Evolutionary conservation across 1,140 invertebrate species (phyloP).

Genomic region (Sweltsa coloradensis): DNA sequence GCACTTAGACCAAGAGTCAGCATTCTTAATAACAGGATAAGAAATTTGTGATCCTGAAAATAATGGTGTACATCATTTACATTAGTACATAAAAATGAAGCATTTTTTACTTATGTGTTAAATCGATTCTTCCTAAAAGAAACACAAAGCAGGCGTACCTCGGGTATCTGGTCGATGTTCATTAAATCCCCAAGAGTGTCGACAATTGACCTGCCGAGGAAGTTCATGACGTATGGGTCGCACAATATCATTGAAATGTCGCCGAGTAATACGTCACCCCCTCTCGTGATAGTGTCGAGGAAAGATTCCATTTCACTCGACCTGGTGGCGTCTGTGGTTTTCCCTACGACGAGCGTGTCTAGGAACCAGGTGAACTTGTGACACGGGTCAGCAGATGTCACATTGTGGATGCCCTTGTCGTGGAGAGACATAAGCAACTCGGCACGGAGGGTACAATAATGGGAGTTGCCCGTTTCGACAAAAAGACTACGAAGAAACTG

Average conservation of each 20-base stretch:
- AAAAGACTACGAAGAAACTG: constrained; percentile 93
- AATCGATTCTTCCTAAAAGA: background rate
- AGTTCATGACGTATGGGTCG: constrained; percentile 95
- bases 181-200: constrained; percentile 86
- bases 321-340: constrained; percentile 90
- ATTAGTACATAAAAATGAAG: background rate
- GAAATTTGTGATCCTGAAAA: constrained; percentile 69
- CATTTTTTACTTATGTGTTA: no score
- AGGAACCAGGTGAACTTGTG: constrained; percentile 99
- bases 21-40: constrained; percentile 87
- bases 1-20: constrained; percentile 82
- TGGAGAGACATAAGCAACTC: constrained; percentile 94
- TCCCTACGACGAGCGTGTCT: constrained; percentile 94
- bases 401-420: constrained; percentile 79
- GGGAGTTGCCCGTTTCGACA: constrained; percentile 84
- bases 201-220: constrained; percentile 81
- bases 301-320: constrained; percentile 90
- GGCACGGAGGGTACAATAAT: constrained; percentile 92
- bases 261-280: constrained; percentile 88
- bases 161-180: constrained; percentile 75
- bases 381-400: constrained; percentile 93
- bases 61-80: constrained; percentile 11
- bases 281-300: constrained; percentile 85
- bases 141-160: constrained; percentile 31
- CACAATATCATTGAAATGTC: constrained; percentile 95